Percentiles rank a stretch among this genome's conserved stretches.
These are phyloP conservation scores for Dryoscopus gambensis DNA, from an alignment of 2,113 vertebrate species.

Conservation along the genomic window DNA sequence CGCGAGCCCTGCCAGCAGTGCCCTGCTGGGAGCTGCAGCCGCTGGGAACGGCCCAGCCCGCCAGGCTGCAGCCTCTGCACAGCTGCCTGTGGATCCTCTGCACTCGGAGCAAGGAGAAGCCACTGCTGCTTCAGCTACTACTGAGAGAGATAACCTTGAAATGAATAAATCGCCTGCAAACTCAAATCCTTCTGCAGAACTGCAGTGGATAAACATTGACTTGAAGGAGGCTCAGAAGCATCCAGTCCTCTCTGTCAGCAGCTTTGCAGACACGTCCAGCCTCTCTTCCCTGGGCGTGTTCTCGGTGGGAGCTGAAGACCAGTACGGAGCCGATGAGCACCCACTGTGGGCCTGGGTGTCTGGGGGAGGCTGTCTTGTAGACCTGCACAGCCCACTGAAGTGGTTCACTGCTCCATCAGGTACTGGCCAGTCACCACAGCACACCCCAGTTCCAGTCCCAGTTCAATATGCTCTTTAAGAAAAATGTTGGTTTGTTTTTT, in stretches of 20 bases:
- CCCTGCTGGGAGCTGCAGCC: neutral
- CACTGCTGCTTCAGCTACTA: neutral
- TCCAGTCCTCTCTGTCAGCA: constrained; percentile 5
- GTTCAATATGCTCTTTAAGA: neutral
- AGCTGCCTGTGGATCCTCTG: neutral
- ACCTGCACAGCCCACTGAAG: constrained; percentile 77
- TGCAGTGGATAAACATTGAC: constrained; percentile 91
- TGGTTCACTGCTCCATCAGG: constrained; percentile 85
- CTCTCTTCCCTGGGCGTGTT: constrained; percentile 81
- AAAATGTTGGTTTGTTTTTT: neutral
- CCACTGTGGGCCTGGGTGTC: constrained; percentile 93
- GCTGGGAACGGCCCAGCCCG: neutral
- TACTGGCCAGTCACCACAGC: constrained; percentile 25
- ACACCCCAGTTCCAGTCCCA: neutral
- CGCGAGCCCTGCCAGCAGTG: neutral
- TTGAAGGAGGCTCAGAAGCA: constrained; percentile 83
- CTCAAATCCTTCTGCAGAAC: constrained; percentile 60
- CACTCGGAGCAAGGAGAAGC: constrained; percentile 1
- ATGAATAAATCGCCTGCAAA: neutral
- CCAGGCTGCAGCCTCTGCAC: neutral
- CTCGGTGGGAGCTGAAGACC: constrained; percentile 80
- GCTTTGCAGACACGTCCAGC: constrained; percentile 74
- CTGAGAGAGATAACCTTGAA: neutral
- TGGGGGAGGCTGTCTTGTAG: constrained; percentile 85
- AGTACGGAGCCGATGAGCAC: constrained; percentile 75